Conservation (phyloP, 2,888 invertebrate genomes). For the Synergus itoensis region DNA sequence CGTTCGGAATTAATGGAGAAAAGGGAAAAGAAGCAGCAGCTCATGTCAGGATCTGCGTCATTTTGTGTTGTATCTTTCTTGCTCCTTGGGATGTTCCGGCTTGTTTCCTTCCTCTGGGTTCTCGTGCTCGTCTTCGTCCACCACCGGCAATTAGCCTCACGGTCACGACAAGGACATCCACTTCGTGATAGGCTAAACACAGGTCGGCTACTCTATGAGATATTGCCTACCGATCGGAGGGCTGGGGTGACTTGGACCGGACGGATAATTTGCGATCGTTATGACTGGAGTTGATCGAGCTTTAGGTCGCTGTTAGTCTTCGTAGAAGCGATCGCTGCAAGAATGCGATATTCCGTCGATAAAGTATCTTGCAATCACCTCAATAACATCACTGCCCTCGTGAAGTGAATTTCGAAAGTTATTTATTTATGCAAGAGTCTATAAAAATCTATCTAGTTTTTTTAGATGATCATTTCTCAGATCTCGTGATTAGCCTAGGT, state of each 20-base stretch:
- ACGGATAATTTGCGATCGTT: constrained; percentile 70
- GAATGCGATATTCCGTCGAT: constrained; percentile 26
- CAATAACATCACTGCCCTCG: constrained; percentile 18
- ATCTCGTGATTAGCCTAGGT: constrained; percentile 3
- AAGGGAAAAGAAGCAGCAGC: background rate
- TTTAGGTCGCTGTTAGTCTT: constrained; percentile 47
- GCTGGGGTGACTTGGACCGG: constrained; percentile 45
- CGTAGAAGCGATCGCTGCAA: constrained; percentile 32
- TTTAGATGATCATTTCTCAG: constrained; percentile 16
- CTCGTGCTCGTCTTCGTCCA: constrained; percentile 60
- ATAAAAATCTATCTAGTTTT: background rate
- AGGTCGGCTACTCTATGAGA: constrained; percentile 68
- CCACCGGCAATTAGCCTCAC: constrained; percentile 73
- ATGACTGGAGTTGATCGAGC: constrained; percentile 51
- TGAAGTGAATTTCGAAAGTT: constrained; percentile 37
- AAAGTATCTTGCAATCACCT: background rate
- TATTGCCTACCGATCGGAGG: constrained; percentile 61
- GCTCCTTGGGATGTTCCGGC: constrained; percentile 54
- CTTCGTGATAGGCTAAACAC: constrained; percentile 73
- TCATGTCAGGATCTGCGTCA: constrained; percentile 39
- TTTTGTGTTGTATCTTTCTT: constrained; percentile 16
- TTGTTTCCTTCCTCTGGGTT: constrained; percentile 56
- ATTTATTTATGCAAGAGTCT: constrained; percentile 32
- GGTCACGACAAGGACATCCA: constrained; percentile 75
- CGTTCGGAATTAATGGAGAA: constrained; percentile 6